Conservation (phyloP, 2,797 vertebrate genomes). For the Tapirus indicus region DNA sequence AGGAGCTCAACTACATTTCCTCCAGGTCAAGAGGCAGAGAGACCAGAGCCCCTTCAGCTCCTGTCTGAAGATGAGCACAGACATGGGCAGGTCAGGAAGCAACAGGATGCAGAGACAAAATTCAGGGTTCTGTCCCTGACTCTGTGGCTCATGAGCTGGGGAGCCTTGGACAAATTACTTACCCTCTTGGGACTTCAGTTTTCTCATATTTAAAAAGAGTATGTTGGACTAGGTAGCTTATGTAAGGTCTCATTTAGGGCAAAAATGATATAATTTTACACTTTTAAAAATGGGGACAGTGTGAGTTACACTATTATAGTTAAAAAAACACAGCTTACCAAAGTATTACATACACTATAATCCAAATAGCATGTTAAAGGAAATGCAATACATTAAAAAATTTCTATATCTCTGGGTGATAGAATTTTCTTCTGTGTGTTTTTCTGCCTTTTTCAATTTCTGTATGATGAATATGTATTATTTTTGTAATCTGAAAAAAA, state of each 20-base stretch:
- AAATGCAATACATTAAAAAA: background rate
- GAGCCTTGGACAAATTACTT: background rate
- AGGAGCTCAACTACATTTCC: conserved; percentile 24
- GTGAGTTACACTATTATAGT: background rate
- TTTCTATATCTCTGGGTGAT: conserved; percentile 9
- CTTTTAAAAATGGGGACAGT: conserved; percentile 31
- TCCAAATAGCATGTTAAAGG: background rate
- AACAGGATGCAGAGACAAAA: background rate
- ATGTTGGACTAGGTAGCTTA: conserved; percentile 58
- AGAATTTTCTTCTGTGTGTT: conserved; percentile 43
- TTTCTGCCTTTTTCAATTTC: conserved; percentile 64
- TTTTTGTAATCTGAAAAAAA: conserved; percentile 71
- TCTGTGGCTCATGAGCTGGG: background rate
- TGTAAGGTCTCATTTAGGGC: conserved; percentile 26
- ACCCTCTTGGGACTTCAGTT: conserved; percentile 40
- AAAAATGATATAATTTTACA: conserved; percentile 58
- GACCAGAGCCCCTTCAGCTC: background rate
- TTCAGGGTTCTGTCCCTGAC: background rate
- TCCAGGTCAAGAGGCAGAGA: background rate
- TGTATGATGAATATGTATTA: conserved; percentile 74
- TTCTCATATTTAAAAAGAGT: conserved; percentile 60
- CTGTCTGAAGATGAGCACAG: background rate
- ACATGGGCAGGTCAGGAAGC: background rate
- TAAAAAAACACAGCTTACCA: conserved; percentile 7
- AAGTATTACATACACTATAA: background rate